Evolutionary conservation across 2,113 vertebrate genomes (phyloP).

Genomic region (Hystrix cristata): DNA sequence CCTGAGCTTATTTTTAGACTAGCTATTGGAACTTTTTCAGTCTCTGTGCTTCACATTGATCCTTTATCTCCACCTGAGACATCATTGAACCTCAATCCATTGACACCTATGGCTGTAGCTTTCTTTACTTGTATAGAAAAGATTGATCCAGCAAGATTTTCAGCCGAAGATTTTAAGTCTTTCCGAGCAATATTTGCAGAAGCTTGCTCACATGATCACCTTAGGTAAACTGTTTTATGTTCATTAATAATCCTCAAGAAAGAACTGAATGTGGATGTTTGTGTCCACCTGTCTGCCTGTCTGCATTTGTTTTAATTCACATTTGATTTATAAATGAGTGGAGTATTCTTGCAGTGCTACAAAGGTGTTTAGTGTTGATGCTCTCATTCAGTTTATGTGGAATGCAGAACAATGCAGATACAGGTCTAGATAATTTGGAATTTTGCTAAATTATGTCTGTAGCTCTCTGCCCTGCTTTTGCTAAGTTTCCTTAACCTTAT

Average conservation of each 20-base stretch:
- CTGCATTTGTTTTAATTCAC: constrained; percentile 27
- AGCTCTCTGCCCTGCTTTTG: background rate
- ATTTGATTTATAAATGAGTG: constrained; percentile 12
- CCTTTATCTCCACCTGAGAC: constrained; percentile 96
- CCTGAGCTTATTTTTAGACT: constrained; percentile 96
- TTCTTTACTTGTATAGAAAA: constrained; percentile 94
- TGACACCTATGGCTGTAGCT: constrained; percentile 93
- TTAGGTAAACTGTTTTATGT: constrained; percentile 91
- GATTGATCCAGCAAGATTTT: constrained; percentile 90
- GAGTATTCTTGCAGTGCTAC: background rate
- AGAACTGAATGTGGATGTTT: constrained; percentile 23
- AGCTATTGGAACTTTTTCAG: constrained; percentile 91
- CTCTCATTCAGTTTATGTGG: background rate
- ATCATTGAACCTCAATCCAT: constrained; percentile 90
- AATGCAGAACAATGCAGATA: background rate
- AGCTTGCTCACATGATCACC: constrained; percentile 98
- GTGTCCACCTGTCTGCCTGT: constrained; percentile 52
- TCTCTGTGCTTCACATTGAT: constrained; percentile 98
- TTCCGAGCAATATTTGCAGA: constrained; percentile 93
- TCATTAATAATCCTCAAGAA: constrained; percentile 72
- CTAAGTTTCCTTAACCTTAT: background rate
- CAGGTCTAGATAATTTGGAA: background rate
- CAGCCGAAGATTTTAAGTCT: constrained; percentile 91
- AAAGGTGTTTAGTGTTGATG: background rate
- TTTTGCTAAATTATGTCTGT: background rate